Conservation (phyloP, 2,888 invertebrate species). For the Lottia scabra region DNA sequence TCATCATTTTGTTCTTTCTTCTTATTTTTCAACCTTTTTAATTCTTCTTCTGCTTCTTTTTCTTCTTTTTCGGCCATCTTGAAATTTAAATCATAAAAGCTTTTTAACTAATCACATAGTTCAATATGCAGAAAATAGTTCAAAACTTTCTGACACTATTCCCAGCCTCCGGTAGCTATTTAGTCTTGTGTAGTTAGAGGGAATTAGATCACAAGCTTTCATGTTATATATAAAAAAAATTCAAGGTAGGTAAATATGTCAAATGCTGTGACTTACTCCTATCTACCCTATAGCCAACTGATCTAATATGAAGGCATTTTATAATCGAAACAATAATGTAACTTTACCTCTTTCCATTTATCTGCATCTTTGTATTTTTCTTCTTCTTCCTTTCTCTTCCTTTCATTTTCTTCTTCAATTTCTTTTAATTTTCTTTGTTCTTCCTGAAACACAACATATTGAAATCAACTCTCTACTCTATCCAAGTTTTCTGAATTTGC, state of each 20-base stretch:
- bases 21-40: slow-evolving; percentile 35
- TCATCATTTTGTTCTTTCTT: slow-evolving; percentile 39
- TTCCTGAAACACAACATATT: slow-evolving; percentile 18
- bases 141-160: too few relatives aligned
- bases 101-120: too few relatives aligned
- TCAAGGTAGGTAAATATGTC: too few relatives aligned
- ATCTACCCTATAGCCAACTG: too few relatives aligned
- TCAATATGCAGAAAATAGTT: too few relatives aligned
- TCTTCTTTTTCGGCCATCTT: slow-evolving; percentile 46
- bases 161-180: too few relatives aligned
- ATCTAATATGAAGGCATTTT: not conserved
- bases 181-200: too few relatives aligned
- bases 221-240: too few relatives aligned
- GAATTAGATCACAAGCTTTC: too few relatives aligned
- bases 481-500: too few relatives aligned
- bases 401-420: slow-evolving; percentile 51
- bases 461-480: too few relatives aligned
- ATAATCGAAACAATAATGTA: not conserved
- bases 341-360: slow-evolving; percentile 42
- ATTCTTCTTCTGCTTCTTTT: slow-evolving; percentile 44
- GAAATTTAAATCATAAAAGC: not conserved
- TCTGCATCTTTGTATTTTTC: slow-evolving; percentile 51
- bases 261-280: too few relatives aligned
- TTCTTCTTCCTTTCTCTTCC: slow-evolving; percentile 46
- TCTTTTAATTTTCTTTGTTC: slow-evolving; percentile 30